Conservation (phyloP, 1,140 invertebrate genomes). For the Eubasilissa regina region DNA sequence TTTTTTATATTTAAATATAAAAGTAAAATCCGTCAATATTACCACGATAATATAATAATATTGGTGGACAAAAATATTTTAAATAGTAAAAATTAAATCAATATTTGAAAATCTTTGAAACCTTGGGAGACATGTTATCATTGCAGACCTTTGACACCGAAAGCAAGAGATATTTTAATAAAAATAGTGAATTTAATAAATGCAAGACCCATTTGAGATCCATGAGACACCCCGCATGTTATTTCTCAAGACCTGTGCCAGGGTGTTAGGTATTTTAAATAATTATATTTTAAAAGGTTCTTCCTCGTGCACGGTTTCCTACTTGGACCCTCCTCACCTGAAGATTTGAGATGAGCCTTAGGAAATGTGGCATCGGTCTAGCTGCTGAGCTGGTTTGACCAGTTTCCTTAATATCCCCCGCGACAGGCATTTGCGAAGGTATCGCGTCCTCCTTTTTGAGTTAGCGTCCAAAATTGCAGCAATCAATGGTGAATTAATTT, state of each 20-base stretch:
- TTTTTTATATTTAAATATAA: too few species aligned
- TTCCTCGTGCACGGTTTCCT: constrained; percentile 10
- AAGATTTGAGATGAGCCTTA: constrained; percentile 55
- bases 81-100: too few species aligned
- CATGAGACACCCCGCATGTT: background rate
- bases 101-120: too few species aligned
- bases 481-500: background rate
- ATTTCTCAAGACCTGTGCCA: too few species aligned
- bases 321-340: constrained; percentile 57
- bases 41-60: too few species aligned
- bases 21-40: too few species aligned
- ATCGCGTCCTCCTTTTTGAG: constrained; percentile 54
- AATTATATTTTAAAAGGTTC: too few species aligned
- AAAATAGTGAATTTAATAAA: background rate
- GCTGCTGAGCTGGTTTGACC: constrained; percentile 48
- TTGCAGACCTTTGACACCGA: too few species aligned
- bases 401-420: constrained; percentile 49
- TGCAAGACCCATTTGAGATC: background rate
- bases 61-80: too few species aligned
- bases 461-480: constrained; percentile 27
- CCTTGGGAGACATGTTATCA: too few species aligned
- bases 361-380: constrained; percentile 57
- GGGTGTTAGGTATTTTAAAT: background rate
- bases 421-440: constrained; percentile 58
- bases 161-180: too few species aligned